phyloP scores from a whole-genome alignment of 2,888 invertebrate species.

The Diabrotica balteata region DNA sequence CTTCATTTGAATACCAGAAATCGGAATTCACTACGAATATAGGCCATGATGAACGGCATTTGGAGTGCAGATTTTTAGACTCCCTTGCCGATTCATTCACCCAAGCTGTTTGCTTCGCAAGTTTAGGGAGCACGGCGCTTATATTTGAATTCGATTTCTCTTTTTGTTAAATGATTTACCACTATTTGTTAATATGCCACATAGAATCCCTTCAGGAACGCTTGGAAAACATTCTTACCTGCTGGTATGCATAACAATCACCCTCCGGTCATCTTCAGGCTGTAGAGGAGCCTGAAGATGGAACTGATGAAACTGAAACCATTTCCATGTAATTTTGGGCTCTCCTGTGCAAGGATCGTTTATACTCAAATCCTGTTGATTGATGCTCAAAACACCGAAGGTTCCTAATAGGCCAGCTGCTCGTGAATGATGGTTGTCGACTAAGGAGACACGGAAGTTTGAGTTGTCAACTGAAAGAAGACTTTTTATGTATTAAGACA shows the following conservation, averaged over 20 bases:
- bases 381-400: conserved; percentile 66
- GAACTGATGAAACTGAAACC: conserved; percentile 68
- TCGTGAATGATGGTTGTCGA: conserved; percentile 70
- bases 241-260: conserved; percentile 70
- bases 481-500: neutral
- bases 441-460: conserved; percentile 68
- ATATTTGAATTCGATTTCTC: no score
- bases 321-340: conserved; percentile 64
- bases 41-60: no score
- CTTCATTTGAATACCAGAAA: no score
- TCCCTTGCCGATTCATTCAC: no score
- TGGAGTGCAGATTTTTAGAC: no score
- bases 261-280: conserved; percentile 65
- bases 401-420: conserved; percentile 67
- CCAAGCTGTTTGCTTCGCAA: no score
- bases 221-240: conserved; percentile 56
- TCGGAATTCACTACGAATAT: no score
- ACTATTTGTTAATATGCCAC: no score
- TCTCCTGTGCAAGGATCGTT: conserved; percentile 64
- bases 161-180: no score
- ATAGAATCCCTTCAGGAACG: no score
- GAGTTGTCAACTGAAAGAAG: conserved; percentile 58
- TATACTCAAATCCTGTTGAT: conserved; percentile 65
- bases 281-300: conserved; percentile 63
- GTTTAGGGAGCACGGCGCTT: no score